Percentiles rank a stretch among this genome's conserved stretches.
Evolutionary conservation across 2,113 vertebrate species (phyloP).

Genomic region (Balaeniceps rex): DNA sequence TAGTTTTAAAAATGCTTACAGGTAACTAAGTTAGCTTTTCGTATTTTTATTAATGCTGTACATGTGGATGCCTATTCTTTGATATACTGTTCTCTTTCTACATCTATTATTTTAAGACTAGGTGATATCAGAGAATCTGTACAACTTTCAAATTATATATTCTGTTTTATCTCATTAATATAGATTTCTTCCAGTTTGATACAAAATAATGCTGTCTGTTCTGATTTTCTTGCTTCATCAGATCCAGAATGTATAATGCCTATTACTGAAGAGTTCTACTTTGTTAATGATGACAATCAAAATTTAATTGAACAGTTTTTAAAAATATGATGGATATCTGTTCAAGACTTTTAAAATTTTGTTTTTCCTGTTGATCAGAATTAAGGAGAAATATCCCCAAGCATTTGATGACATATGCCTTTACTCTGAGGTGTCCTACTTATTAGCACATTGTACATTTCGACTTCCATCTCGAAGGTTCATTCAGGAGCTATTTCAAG

Average conservation of each 20-base stretch:
- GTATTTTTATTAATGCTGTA: neutral
- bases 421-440: slow-evolving; percentile 93
- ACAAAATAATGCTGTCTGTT: neutral
- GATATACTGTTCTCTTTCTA: neutral
- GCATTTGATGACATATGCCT: slow-evolving; percentile 95
- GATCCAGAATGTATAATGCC: neutral
- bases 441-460: slow-evolving; percentile 90
- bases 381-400: slow-evolving; percentile 94
- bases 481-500: slow-evolving; percentile 95
- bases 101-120: neutral
- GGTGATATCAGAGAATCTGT: neutral
- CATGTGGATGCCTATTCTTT: neutral
- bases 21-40: neutral
- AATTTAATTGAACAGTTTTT: neutral
- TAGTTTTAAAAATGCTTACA: neutral
- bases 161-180: neutral
- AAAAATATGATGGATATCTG: neutral
- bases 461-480: slow-evolving; percentile 91
- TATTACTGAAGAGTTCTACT: neutral
- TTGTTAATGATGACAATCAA: neutral
- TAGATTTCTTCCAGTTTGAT: neutral
- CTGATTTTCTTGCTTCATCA: neutral
- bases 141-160: neutral
- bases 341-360: neutral
- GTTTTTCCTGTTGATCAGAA: slow-evolving; percentile 70